Conservation (phyloP, 2,797 vertebrate species). For the Alauda arvensis region DNA sequence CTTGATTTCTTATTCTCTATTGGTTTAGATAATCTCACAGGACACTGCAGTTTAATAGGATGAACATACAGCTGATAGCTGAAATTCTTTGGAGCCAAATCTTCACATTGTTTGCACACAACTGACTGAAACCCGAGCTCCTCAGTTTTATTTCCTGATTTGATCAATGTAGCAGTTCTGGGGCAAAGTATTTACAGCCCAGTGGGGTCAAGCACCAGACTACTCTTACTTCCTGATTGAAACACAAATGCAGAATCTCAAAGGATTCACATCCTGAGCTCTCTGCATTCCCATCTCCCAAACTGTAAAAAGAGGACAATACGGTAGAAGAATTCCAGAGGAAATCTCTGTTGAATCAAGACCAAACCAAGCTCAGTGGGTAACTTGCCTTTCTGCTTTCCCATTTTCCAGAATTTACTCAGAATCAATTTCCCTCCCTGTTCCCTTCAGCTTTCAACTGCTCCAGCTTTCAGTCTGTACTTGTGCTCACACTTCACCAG, state of each 20-base stretch:
- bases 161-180: neutral
- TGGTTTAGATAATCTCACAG: neutral
- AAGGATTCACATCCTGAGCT: neutral
- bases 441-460: neutral
- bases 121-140: neutral
- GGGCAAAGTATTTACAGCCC: neutral
- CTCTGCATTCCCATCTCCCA: neutral
- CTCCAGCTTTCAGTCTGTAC: neutral
- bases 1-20: neutral
- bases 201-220: neutral
- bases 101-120: neutral
- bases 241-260: neutral
- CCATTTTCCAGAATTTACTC: neutral
- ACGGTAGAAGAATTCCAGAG: neutral
- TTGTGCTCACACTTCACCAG: neutral
- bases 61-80: neutral
- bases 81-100: neutral
- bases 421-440: neutral
- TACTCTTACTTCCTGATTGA: neutral
- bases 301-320: neutral
- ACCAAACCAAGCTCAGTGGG: neutral
- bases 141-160: neutral
- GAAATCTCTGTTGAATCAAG: neutral
- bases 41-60: neutral
- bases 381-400: neutral